phyloP scores from a whole-genome alignment of 1,140 invertebrate species.

The Xylocopa sonorina region DNA sequence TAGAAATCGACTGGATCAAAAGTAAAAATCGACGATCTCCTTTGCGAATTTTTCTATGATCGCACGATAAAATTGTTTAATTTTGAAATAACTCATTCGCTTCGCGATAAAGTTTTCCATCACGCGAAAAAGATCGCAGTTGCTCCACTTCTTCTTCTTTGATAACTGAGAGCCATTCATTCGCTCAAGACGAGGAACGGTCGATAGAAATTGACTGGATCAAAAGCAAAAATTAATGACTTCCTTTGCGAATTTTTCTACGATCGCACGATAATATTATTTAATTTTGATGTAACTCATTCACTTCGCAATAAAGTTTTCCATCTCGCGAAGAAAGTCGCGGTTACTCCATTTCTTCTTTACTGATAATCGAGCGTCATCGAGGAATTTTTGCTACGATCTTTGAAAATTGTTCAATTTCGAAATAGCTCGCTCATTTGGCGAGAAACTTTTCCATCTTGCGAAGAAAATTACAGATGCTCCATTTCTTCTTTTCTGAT shows the following conservation, averaged over 20 bases:
- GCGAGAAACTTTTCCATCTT: too few relatives aligned
- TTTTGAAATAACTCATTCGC: too few relatives aligned
- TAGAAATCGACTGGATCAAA: slow-evolving; percentile 12
- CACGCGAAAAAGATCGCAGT: neutral
- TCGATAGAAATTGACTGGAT: slow-evolving; percentile 8
- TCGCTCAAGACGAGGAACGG: neutral
- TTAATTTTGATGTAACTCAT: too few relatives aligned
- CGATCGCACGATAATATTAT: neutral
- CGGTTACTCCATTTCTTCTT: too few relatives aligned
- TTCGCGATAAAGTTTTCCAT: neutral
- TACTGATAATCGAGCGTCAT: too few relatives aligned
- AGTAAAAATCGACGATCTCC: neutral
- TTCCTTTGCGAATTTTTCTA: neutral
- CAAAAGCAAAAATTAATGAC: slow-evolving; percentile 1
- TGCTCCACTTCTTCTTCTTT: too few relatives aligned
- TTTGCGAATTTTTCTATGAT: neutral
- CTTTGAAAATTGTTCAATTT: too few relatives aligned
- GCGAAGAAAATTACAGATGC: neutral
- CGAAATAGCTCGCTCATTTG: too few relatives aligned
- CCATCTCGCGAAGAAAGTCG: neutral
- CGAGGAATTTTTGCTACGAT: too few relatives aligned
- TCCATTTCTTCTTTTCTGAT: neutral
- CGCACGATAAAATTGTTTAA: too few relatives aligned
- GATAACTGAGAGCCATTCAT: too few relatives aligned
- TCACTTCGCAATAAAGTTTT: neutral